phyloP scores from a whole-genome alignment of 2,888 invertebrate species.

The Platycheirus rosarum region DNA sequence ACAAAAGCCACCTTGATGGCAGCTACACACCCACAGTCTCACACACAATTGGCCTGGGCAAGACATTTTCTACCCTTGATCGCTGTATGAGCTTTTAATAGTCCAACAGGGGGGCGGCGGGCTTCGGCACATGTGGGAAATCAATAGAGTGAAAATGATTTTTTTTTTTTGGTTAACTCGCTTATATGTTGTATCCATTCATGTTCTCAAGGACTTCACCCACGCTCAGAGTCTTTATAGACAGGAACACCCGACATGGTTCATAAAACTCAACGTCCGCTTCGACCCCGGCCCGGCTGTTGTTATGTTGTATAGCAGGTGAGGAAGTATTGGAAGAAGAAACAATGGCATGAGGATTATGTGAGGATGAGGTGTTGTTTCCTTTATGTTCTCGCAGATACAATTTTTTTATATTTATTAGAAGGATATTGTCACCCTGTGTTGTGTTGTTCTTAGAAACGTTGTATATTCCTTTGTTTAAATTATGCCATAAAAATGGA shows the following conservation, averaged over 20 bases:
- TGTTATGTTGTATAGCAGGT: not conserved
- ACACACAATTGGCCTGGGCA: conserved; percentile 11
- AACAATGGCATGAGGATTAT: conserved; percentile 33
- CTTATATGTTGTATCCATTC: conserved; percentile 27
- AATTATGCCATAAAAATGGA: conserved; percentile 43
- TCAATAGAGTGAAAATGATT: conserved; percentile 53
- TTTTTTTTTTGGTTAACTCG: not conserved
- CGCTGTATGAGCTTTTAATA: conserved; percentile 14
- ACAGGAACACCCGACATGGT: conserved; percentile 20
- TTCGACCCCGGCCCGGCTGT: conserved; percentile 1
- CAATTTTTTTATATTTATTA: conserved; percentile 36
- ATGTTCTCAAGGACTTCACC: conserved; percentile 48
- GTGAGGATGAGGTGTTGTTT: conserved; percentile 34
- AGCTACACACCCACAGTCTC: too few relatives aligned
- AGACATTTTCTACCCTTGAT: conserved; percentile 35
- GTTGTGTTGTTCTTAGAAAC: conserved; percentile 1
- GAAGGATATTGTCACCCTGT: conserved; percentile 59
- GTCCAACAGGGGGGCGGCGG: not conserved
- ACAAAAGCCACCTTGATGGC: conserved; percentile 10
- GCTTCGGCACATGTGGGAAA: conserved; percentile 37
- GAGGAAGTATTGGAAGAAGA: conserved; percentile 5
- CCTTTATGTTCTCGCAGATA: conserved; percentile 26
- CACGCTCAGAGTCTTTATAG: not conserved
- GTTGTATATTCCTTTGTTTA: conserved; percentile 17
- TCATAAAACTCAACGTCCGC: conserved; percentile 19